Conservation (phyloP, 2,113 vertebrate genomes). For the Cebidichthys violaceus region DNA sequence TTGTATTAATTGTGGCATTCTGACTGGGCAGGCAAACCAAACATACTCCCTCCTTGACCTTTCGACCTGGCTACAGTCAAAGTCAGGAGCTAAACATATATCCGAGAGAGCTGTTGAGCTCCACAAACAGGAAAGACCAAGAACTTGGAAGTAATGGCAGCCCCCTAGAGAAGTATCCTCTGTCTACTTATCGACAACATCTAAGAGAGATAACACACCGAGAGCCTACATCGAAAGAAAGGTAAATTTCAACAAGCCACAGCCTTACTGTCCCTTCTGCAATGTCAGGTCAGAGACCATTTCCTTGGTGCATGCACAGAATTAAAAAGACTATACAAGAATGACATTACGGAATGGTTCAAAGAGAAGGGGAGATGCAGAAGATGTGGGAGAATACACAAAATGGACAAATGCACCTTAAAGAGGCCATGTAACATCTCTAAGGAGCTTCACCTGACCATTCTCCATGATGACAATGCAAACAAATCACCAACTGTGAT, state of each 20-base stretch:
- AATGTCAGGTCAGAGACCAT: background rate
- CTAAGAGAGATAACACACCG: too few species aligned
- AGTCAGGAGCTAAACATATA: too few species aligned
- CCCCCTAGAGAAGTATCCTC: too few species aligned
- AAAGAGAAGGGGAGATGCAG: background rate
- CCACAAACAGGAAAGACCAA: too few species aligned
- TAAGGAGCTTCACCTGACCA: background rate
- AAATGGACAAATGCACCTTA: background rate
- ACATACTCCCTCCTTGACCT: too few species aligned
- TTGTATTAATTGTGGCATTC: slow-evolving; percentile 10
- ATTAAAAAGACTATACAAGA: background rate
- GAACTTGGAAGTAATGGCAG: too few species aligned
- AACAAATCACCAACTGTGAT: background rate
- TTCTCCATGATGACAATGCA: background rate
- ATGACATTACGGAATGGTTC: background rate
- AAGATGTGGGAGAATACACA: background rate
- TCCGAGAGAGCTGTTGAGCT: too few species aligned
- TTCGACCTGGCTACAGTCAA: too few species aligned
- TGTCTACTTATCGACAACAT: too few species aligned
- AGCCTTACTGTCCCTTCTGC: background rate
- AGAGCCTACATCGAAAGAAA: too few species aligned
- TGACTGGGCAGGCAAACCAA: too few species aligned
- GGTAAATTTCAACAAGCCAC: too few species aligned
- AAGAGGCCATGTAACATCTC: background rate
- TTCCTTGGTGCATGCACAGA: background rate